Evolutionary conservation across 2,888 invertebrate species (phyloP), one percentile per base, ranked within the genome.

Genomic region (Gonocerus acuteangulatus): DNA sequence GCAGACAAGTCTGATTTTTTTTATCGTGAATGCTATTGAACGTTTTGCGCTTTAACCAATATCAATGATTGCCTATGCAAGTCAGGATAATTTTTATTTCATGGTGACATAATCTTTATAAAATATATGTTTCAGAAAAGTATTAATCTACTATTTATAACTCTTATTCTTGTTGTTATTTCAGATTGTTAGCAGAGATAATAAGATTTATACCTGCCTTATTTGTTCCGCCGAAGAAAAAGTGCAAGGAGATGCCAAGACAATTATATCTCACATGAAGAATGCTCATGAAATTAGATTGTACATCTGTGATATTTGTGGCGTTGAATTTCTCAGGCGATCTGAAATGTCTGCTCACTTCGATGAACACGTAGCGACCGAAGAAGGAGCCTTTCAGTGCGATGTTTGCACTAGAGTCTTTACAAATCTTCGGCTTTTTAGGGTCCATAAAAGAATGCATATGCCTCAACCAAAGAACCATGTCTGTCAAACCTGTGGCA

Each of bases 291-390:
- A 81, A 4, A 66, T 80, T 0, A 77, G 83, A 0, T 70, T 86
- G 1, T 86, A 86, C 70, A 81, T 87, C 52, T 89, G 89, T 67
- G 82, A 82, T 62, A 74, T 83, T 3, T 89, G 89, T 70, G 84
- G 84, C 0, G 74, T 76, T 21, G 81, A 84, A 49, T 83, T 86
- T 70, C 73, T 79, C 48, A 82, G 80, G 67, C 75, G 85, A 16
- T 79, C 77, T n/a, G 83, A 84, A 61, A 76, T 85, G 3, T 80
- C 80, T 0, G 71, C 76, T 18, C 69, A 69, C 73, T 73, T 85
- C 44, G 84, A 83, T 65, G 79, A 81, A 59, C 82, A 81, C 64
- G 79, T 82, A 27, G 79, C 79, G 7, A 77, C 78, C 32, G 81
- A 82, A 69, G 80, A 81, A 63, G 82, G 82, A 1, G 82, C 82